Conservation (phyloP, 1,140 invertebrate species). For the Lerema accius region DNA sequence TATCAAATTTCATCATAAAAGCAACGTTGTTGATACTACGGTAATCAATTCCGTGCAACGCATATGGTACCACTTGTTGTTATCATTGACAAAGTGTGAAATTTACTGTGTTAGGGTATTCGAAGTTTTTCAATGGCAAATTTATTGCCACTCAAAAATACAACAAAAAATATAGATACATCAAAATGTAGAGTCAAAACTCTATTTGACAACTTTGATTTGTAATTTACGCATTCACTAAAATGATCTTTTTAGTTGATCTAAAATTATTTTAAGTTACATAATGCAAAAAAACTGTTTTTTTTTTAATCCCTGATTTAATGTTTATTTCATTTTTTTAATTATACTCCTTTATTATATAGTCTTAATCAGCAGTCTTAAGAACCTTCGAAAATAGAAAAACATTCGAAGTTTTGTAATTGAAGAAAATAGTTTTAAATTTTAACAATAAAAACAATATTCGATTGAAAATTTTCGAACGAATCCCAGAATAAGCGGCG, state of each 20-base stretch:
- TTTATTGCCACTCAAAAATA: not conserved
- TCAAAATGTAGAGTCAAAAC: too few relatives aligned
- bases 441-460: not conserved
- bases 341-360: too few relatives aligned
- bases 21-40: conserved; percentile 21
- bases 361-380: too few relatives aligned
- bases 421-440: not conserved
- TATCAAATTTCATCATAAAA: conserved; percentile 37
- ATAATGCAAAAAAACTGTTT: too few relatives aligned
- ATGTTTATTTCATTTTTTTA: too few relatives aligned
- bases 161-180: not conserved
- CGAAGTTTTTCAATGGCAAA: not conserved
- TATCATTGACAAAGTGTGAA: not conserved
- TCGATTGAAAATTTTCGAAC: not conserved
- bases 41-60: conserved; percentile 35
- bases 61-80: conserved; percentile 21
- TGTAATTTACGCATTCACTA: too few relatives aligned
- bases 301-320: too few relatives aligned
- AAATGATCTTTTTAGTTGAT: too few relatives aligned
- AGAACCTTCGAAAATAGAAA: conserved; percentile 1
- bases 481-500: conserved; percentile 26
- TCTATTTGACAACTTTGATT: too few relatives aligned
- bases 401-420: not conserved
- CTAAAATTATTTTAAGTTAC: too few relatives aligned
- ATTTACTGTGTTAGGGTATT: not conserved